A percentile compares a stretch with the other conserved stretches of the same genome.
phyloP scores from a whole-genome alignment of 2,888 invertebrate genomes.

The Andrena marginata region DNA sequence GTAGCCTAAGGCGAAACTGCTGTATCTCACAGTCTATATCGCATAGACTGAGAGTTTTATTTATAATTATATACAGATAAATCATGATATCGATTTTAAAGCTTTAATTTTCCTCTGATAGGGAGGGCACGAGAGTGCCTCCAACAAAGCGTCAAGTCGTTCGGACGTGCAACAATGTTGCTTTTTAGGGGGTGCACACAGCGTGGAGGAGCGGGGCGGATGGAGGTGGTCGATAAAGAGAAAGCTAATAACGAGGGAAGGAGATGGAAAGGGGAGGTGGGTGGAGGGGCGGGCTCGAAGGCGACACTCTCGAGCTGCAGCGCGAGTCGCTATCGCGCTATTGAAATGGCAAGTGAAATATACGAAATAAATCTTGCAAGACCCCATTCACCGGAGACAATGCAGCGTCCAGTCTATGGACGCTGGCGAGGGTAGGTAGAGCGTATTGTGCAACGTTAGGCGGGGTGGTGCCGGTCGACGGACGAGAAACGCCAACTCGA shows the following conservation, averaged over 20 bases:
- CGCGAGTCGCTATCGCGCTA: constrained; percentile 83
- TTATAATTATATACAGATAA: neutral
- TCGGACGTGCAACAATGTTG: constrained; percentile 67
- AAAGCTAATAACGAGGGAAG: constrained; percentile 52
- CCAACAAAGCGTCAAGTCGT: constrained; percentile 53
- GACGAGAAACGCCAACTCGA: constrained; percentile 78
- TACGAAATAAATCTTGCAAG: constrained; percentile 86
- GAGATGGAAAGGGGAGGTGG: neutral
- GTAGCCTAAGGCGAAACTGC: neutral
- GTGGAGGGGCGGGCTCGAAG: constrained; percentile 59
- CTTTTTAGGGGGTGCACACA: constrained; percentile 51
- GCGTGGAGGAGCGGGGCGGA: constrained; percentile 25
- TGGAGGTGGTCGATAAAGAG: constrained; percentile 52
- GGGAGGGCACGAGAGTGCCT: constrained; percentile 2
- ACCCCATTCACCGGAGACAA: constrained; percentile 84
- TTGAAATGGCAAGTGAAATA: constrained; percentile 85
- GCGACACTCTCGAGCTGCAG: constrained; percentile 74
- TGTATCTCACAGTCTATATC: neutral
- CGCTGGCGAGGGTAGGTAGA: constrained; percentile 79
- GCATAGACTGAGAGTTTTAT: neutral
- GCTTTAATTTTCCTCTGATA: constrained; percentile 2
- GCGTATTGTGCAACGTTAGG: constrained; percentile 81
- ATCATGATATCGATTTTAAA: neutral
- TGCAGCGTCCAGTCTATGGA: constrained; percentile 83
- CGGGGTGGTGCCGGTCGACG: constrained; percentile 67